phyloP scores from a whole-genome alignment of 2,888 invertebrate genomes.

The Campaea margaritaria region DNA sequence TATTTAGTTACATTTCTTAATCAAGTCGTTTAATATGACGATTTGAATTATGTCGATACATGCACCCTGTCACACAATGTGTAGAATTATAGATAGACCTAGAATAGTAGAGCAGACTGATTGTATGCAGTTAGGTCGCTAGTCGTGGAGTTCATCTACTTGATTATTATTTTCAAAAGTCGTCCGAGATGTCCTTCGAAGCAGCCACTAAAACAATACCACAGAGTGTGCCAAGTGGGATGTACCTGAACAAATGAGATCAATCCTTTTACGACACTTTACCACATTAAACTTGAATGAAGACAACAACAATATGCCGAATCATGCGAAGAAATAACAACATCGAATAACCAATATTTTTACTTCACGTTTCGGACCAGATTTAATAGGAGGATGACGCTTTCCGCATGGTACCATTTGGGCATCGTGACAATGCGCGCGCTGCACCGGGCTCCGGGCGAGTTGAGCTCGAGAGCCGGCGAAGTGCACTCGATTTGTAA shows the following conservation, averaged over 20 bases:
- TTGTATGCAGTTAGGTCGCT: conserved; percentile 53
- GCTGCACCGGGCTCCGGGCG: conserved; percentile 13
- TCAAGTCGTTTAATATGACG: conserved; percentile 51
- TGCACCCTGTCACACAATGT: conserved; percentile 84
- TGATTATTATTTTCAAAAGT: conserved; percentile 30
- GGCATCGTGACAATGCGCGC: conserved; percentile 32
- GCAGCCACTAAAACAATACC: conserved; percentile 62
- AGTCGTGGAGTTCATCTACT: conserved; percentile 51
- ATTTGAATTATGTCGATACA: conserved; percentile 68
- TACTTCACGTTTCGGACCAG: conserved; percentile 64
- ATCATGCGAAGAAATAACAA: conserved; percentile 81
- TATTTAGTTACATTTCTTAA: conserved; percentile 49
- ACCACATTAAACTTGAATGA: conserved; percentile 70
- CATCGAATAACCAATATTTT: conserved; percentile 70
- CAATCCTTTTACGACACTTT: conserved; percentile 64
- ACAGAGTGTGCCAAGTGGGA: conserved; percentile 83
- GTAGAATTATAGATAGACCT: conserved; percentile 45
- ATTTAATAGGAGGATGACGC: conserved; percentile 68
- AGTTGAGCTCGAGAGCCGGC: conserved; percentile 15
- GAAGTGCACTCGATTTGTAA: conserved; percentile 34
- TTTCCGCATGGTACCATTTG: conserved; percentile 53
- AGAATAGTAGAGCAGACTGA: conserved; percentile 48
- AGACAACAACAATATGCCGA: conserved; percentile 76
- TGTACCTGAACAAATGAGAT: conserved; percentile 75
- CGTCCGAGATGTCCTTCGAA: conserved; percentile 56